Conservation (phyloP, 2,797 vertebrate genomes). For the Sarcophilus harrisii region DNA sequence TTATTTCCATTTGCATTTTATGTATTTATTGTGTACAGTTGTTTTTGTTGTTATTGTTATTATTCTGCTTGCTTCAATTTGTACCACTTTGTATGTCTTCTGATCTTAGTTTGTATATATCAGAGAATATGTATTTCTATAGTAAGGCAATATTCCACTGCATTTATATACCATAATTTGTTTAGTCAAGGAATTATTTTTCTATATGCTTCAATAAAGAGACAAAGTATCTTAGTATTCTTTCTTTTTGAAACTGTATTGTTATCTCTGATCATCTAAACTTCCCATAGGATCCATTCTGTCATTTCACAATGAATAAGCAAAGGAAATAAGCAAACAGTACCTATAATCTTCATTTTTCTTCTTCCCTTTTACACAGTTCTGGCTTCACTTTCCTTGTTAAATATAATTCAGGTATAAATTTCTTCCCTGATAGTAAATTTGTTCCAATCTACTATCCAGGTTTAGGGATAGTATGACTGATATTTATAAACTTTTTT, state of each 20-base stretch:
- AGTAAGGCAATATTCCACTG: not conserved
- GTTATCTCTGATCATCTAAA: not conserved
- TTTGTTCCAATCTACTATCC: not conserved
- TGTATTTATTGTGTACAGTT: not conserved
- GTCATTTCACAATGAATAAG: not conserved
- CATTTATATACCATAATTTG: not conserved
- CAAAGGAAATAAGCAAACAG: not conserved
- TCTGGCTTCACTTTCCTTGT: not conserved
- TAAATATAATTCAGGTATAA: not conserved
- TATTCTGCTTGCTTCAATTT: not conserved
- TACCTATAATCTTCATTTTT: not conserved
- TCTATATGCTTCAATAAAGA: not conserved
- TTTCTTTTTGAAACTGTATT: not conserved
- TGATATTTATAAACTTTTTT: not conserved
- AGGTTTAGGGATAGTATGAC: not conserved
- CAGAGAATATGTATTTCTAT: not conserved
- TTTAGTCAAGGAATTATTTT: too few species aligned
- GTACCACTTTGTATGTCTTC: not conserved
- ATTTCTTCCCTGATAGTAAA: not conserved
- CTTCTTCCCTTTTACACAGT: not conserved
- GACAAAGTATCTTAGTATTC: not conserved
- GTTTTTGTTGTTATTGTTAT: not conserved
- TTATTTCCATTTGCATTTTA: not conserved
- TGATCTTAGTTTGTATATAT: not conserved
- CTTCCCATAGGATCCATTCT: not conserved